Percentiles rank a stretch among this genome's conserved stretches.
phyloP scores from a whole-genome alignment of 2,888 invertebrate genomes.

The Sturmia bella region DNA sequence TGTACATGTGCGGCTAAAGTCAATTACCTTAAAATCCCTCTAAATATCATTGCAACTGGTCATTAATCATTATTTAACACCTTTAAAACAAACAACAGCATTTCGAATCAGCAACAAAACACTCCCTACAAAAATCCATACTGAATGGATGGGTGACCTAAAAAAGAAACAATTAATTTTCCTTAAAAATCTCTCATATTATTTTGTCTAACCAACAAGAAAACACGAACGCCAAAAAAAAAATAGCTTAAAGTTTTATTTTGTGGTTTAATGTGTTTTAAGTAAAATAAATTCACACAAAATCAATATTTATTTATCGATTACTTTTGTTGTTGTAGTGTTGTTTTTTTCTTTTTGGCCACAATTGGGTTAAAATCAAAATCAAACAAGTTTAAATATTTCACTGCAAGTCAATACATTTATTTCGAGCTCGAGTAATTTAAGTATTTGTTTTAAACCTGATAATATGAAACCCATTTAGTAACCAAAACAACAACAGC shows the following conservation, averaged over 20 bases:
- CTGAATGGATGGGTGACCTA: conserved; percentile 39
- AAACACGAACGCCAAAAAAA: not conserved
- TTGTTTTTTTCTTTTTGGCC: conserved; percentile 43
- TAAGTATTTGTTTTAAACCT: conserved; percentile 44
- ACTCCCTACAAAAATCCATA: conserved; percentile 21
- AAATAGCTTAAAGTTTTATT: not conserved
- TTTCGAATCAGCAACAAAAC: conserved; percentile 14
- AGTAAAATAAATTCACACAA: conserved; percentile 53
- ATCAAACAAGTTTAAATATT: conserved; percentile 65
- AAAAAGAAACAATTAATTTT: conserved; percentile 49
- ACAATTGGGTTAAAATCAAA: conserved; percentile 65
- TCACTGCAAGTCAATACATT: conserved; percentile 40
- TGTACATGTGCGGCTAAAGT: conserved; percentile 6
- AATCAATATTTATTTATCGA: conserved; percentile 27
- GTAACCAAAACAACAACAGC: conserved; percentile 13
- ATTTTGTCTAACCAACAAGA: not conserved
- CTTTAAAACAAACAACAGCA: conserved; percentile 14
- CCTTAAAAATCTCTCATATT: conserved; percentile 2
- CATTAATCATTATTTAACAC: conserved; percentile 30
- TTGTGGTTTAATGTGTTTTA: not conserved
- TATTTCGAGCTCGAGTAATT: conserved; percentile 34
- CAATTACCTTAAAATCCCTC: not conserved
- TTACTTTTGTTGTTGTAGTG: not conserved
- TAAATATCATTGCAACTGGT: not conserved
- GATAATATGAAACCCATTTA: conserved; percentile 64